These are phyloP conservation scores for Orientallactaga sibirica DNA, from an alignment of 2,797 vertebrate genomes.

Conservation along the genomic window DNA sequence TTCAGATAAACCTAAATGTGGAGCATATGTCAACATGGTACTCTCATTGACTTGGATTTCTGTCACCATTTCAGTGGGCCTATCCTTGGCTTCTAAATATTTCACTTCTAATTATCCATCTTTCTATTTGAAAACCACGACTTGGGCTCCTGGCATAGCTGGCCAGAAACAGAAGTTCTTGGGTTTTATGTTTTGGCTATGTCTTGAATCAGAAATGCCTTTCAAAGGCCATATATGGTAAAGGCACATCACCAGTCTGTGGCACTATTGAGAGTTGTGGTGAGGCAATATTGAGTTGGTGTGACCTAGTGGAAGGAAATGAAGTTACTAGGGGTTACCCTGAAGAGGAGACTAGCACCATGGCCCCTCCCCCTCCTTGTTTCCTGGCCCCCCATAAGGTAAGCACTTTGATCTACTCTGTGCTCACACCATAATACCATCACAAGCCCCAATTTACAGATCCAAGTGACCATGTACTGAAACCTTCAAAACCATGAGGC, in stretches of 20 bases:
- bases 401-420: not conserved
- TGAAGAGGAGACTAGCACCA: not conserved
- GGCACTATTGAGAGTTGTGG: not conserved
- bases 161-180: slow-evolving; percentile 24
- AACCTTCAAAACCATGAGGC: not conserved
- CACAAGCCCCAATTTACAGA: not conserved
- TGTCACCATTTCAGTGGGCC: not conserved
- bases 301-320: not conserved
- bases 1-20: slow-evolving; percentile 29
- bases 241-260: not conserved
- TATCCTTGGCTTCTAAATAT: not conserved
- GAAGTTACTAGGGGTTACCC: not conserved
- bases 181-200: not conserved
- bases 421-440: not conserved
- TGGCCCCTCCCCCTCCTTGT: not conserved
- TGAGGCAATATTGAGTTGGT: not conserved
- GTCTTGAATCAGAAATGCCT: not conserved
- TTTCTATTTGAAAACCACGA: not conserved
- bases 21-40: not conserved
- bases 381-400: not conserved
- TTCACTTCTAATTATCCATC: slow-evolving; percentile 22
- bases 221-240: not conserved
- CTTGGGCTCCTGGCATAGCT: not conserved
- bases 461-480: not conserved
- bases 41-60: not conserved